These are phyloP conservation scores for Zonitis immaculata DNA, from an alignment of 2,888 invertebrate species.

Conservation along the genomic window DNA sequence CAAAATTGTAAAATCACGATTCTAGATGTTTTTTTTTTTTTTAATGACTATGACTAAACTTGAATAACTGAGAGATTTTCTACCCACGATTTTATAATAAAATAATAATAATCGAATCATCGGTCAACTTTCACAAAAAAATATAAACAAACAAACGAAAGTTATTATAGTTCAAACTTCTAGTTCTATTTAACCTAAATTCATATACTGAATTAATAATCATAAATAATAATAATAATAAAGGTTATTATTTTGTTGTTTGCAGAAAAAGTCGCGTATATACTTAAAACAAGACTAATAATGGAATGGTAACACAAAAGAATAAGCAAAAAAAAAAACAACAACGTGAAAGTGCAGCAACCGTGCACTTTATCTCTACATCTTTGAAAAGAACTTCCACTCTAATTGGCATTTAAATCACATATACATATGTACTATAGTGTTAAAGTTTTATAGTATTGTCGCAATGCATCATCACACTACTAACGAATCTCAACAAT, in stretches of 20 bases:
- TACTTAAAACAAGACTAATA: too few species aligned
- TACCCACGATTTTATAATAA: neutral
- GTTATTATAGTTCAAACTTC: neutral
- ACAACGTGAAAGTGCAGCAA: slow-evolving; percentile 17
- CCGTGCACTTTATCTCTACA: slow-evolving; percentile 9
- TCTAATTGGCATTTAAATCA: slow-evolving; percentile 15
- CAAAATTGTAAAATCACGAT: neutral
- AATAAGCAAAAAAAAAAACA: slow-evolving; percentile 1
- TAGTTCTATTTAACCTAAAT: neutral
- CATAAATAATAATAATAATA: too few species aligned
- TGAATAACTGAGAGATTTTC: too few species aligned
- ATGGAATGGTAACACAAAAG: neutral
- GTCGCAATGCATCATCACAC: slow-evolving; percentile 2
- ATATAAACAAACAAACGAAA: neutral
- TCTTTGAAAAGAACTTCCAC: slow-evolving; percentile 10
- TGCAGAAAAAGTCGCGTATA: too few species aligned
- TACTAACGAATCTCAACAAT: slow-evolving; percentile 1
- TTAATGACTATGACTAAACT: too few species aligned
- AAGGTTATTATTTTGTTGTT: too few species aligned
- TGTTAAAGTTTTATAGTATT: slow-evolving; percentile 6
- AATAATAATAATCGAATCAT: neutral
- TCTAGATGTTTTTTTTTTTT: neutral
- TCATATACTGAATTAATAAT: too few species aligned
- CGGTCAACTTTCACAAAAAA: neutral
- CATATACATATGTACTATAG: too few species aligned